Conservation (phyloP, 1,140 invertebrate genomes). For the Bombus balteatus region DNA sequence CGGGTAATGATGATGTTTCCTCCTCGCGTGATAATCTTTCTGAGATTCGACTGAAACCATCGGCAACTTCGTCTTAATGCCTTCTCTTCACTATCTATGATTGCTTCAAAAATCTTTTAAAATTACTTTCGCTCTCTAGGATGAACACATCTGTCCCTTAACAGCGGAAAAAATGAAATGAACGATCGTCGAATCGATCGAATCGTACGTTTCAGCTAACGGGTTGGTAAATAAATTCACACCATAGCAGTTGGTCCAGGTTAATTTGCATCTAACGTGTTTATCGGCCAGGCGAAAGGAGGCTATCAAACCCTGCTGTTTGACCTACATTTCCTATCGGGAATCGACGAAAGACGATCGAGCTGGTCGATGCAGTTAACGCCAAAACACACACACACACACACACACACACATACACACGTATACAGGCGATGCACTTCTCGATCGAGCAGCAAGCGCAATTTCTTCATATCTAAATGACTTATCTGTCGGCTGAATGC, state of each 20-base stretch:
- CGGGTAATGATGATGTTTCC: slow-evolving; percentile 83
- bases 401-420: not conserved
- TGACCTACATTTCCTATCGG: slow-evolving; percentile 45
- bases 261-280: slow-evolving; percentile 33
- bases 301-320: slow-evolving; percentile 1
- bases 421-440: not conserved
- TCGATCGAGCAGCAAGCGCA: slow-evolving; percentile 24
- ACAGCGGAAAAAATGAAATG: fast-evolving
- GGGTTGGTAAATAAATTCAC: slow-evolving; percentile 11
- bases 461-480: slow-evolving; percentile 61
- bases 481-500: slow-evolving; percentile 53
- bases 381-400: not conserved
- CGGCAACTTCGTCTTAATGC: not conserved
- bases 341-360: slow-evolving; percentile 43
- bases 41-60: slow-evolving; percentile 90
- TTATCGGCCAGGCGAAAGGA: slow-evolving; percentile 13
- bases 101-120: fast-evolving
- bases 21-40: slow-evolving; percentile 90
- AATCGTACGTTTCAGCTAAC: not conserved
- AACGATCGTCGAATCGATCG: not conserved
- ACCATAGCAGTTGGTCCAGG: not conserved
- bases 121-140: not conserved
- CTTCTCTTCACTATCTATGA: no score
- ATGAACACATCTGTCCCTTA: not conserved
- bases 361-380: slow-evolving; percentile 31